Conservation (phyloP, 2,888 invertebrate species). For the Campaea margaritaria region DNA sequence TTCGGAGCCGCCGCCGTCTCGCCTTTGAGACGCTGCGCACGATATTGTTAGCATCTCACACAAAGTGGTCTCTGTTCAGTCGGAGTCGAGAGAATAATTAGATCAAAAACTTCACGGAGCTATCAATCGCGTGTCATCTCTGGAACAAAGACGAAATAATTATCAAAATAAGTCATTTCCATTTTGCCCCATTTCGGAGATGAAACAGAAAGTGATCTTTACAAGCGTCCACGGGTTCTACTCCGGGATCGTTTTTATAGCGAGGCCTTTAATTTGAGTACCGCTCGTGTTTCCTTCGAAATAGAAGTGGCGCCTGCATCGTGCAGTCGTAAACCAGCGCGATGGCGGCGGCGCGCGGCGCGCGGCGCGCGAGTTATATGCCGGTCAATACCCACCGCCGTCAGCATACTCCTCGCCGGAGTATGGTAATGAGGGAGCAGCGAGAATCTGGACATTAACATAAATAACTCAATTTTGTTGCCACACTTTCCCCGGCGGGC, state of each 20-base stretch:
- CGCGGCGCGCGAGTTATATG: not conserved
- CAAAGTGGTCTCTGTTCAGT: too few relatives aligned
- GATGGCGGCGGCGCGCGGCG: not conserved
- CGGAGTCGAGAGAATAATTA: not conserved
- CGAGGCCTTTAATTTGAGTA: not conserved
- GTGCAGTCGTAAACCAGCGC: too few relatives aligned
- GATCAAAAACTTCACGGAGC: not conserved
- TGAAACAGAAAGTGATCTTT: not conserved
- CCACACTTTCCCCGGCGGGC: not conserved
- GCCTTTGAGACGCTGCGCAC: not conserved
- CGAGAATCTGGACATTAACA: constrained; percentile 21
- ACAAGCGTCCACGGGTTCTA: not conserved
- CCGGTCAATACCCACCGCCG: not conserved
- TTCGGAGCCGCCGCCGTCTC: not conserved
- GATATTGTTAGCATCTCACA: too few relatives aligned
- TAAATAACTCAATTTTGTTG: constrained; percentile 18
- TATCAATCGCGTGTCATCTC: not conserved
- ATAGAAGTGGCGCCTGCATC: too few relatives aligned
- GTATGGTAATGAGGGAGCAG: constrained; percentile 11
- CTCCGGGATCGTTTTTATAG: not conserved
- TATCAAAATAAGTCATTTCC: not conserved
- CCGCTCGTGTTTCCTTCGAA: not conserved
- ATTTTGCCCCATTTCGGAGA: not conserved
- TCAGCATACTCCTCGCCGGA: not conserved
- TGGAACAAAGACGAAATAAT: not conserved